Evolutionary conservation across 2,113 vertebrate species (phyloP), one percentile per base, ranked within the genome.

Genomic region (Hemibagrus wyckioides): DNA sequence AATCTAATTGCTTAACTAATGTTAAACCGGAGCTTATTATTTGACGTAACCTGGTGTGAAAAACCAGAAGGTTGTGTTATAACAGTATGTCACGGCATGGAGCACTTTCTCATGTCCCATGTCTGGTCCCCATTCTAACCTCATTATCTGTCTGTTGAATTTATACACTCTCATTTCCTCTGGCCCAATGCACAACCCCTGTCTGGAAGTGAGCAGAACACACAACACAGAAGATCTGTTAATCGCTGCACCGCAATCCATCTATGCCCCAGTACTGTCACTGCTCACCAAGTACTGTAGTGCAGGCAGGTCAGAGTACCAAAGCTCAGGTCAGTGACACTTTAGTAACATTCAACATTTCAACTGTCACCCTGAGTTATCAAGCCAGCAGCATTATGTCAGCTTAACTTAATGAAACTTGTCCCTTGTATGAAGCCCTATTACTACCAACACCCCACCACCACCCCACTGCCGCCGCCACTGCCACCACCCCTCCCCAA

Each of bases 81-180:
- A 39, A 28, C 33, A 39, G 54, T 25, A 41, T 28, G 33, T 59
- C 79, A 36, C 15, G 9, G 23, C 39, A 39, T 59, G 21, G 79
- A 81, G 33, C 33, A 81, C 10, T 59, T 81, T 81, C 50, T 79
- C 4, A 56, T 56, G n/a, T 79, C 19, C 77, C 30, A 41, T 36
- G 54, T 81, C 54, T 59, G 54, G 54, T 81, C 50, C 10, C 11
- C 21, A n/a, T 39, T 59, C 36, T 81, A 41, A 81, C 36, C 33
- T 59, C 54, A 41, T 81, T 59, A 81, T 59, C 33, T 41, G 33
- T 57, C 54, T 81, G 54, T 28, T 59, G 30, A 81, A 81, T 81
- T 81, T 57, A 81, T 59, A 59, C 79, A 57, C 54, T 28, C 30
- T 81, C 54, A 81, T 81, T 81, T 81, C 79, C 79, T 81, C 79